Evolutionary conservation across 2,113 vertebrate genomes (phyloP).

Genomic region (Psammodynastes pulverulentus): DNA sequence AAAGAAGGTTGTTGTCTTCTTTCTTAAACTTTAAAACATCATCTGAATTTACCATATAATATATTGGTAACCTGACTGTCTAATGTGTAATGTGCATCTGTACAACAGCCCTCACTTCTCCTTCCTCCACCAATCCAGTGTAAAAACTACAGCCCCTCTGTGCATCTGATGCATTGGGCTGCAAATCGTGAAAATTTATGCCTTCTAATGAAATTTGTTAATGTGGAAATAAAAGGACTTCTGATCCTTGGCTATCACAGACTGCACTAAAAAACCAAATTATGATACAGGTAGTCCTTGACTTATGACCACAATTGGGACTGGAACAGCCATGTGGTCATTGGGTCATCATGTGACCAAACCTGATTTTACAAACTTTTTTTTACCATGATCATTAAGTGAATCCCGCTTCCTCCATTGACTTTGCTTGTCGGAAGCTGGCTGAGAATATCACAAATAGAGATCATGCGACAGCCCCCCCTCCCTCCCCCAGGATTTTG

Average conservation of each 20-base stretch:
- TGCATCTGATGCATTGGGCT: neutral
- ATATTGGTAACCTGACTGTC: neutral
- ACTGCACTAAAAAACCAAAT: neutral
- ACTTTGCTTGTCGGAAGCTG: neutral
- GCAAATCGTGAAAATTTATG: neutral
- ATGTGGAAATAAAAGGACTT: neutral
- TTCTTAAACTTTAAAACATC: neutral
- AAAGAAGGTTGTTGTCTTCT: neutral
- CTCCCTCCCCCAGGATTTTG: neutral
- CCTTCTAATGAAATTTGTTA: neutral
- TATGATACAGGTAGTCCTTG: neutral
- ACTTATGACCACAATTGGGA: neutral
- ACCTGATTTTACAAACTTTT: neutral
- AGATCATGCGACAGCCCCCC: too few relatives aligned
- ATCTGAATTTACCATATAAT: neutral
- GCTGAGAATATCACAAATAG: neutral
- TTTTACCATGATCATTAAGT: neutral
- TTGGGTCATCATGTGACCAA: neutral
- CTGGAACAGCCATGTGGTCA: neutral
- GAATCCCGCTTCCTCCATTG: neutral
- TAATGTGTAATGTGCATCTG: neutral
- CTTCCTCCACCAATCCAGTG: neutral
- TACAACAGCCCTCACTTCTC: neutral
- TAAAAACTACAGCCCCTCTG: neutral
- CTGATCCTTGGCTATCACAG: neutral